Base-by-base conservation (phyloP, 1,140 invertebrate species). In the Charaxes varanes region DNA sequence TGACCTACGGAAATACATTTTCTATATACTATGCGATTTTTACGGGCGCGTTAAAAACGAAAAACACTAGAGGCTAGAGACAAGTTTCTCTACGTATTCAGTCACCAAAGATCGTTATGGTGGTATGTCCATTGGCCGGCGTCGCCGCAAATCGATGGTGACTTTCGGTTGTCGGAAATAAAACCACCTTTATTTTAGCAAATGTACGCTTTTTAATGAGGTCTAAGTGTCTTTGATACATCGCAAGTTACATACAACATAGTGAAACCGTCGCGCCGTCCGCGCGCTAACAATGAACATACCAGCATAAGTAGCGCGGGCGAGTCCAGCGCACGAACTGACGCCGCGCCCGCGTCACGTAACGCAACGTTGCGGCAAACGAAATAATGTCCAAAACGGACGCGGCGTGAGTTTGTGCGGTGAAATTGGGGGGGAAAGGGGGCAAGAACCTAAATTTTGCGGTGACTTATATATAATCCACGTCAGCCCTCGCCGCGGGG, bases 181-280 rank as follows among this genome's bases (percentile, higher is more conserved):
- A 82, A 82, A 82, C 74, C 58, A 68, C 66, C 32, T 30, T 50
- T 60, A n/a, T 64, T 28, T 28, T 28, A 70, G 64, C 64, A 73
- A 76, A 74, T 61, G 59, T 60, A 70, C 60, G 64, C 59, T 48
- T 47, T 81, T 82, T 79, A 79, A 82, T 78, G 65, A 70, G 62
- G 67, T 77, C 61, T 69, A 71, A 69, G 51, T 68, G 66, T 74
- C 61, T 72, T 61, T 59, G 60, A 68, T 80, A 77, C 68, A 77
- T 67, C 44, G 46, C 37, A 49, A 61, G 38, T 57, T 53, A 43
- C 55, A 50, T 62, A 69, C 52, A 66, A 69, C n/a, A n/a, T 37
- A 65, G 31, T 46, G 49, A 41, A 50, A 10, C 43, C 34, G 22
- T 43, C 26, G 16, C 41, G 42, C 26, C 42, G 35, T 51, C 51